Conservation (phyloP, 2,113 vertebrate species). For the Hemibagrus wyckioides region DNA sequence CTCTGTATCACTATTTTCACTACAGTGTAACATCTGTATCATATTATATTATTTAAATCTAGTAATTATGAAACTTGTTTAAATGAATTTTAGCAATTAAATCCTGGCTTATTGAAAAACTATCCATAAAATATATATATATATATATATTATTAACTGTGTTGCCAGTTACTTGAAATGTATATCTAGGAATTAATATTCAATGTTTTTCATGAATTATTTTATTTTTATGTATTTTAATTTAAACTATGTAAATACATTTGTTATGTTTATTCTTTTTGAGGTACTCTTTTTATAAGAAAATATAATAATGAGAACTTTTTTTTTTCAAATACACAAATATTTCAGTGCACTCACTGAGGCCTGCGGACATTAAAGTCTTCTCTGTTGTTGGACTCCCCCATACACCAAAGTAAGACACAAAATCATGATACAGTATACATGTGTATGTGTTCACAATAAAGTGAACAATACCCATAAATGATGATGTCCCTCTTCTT, state of each 20-base stretch:
- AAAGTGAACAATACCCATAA: background rate
- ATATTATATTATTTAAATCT: background rate
- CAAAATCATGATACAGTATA: background rate
- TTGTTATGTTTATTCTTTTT: background rate
- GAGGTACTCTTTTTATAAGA: background rate
- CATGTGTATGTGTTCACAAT: background rate
- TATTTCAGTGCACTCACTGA: slow-evolving; percentile 43
- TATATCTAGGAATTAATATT: background rate
- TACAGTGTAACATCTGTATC: background rate
- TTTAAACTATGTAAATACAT: background rate
- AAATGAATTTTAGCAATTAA: too few relatives aligned
- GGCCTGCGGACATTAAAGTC: slow-evolving; percentile 64
- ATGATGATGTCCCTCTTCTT: background rate
- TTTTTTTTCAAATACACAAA: background rate
- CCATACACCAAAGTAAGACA: slow-evolving; percentile 56
- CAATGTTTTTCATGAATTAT: background rate
- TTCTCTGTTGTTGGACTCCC: slow-evolving; percentile 61
- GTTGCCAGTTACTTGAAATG: too few relatives aligned
- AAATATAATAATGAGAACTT: background rate
- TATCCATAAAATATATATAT: too few relatives aligned
- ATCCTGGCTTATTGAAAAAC: too few relatives aligned
- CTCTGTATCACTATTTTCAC: background rate
- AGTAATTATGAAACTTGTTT: too few relatives aligned
- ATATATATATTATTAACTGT: background rate
- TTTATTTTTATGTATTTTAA: background rate